These are phyloP conservation scores for Morus bassanus DNA, from an alignment of 2,797 vertebrate species.

Conservation along the genomic window DNA sequence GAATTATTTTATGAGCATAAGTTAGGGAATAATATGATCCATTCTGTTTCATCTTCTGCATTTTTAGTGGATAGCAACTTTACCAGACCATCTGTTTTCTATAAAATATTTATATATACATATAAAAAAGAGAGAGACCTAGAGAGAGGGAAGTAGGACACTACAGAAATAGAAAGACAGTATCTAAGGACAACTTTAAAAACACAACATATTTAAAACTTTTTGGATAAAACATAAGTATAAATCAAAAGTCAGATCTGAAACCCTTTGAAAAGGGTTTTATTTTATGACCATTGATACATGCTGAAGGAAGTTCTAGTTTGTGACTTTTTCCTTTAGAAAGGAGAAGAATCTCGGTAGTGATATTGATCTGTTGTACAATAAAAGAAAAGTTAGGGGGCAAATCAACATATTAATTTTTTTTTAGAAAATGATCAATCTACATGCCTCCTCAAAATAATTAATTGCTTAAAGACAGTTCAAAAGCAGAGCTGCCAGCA, in stretches of 20 bases:
- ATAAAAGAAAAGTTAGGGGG: not conserved
- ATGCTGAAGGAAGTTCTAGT: not conserved
- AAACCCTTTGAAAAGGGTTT: not conserved
- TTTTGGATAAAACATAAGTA: not conserved
- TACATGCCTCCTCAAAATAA: not conserved
- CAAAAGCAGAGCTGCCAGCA: not conserved
- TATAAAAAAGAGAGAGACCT: not conserved
- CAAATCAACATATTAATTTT: not conserved
- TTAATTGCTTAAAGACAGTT: not conserved
- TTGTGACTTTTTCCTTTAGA: not conserved
- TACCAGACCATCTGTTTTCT: slow-evolving; percentile 57
- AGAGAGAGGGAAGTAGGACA: not conserved
- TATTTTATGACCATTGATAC: not conserved
- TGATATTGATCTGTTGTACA: not conserved
- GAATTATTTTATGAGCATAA: slow-evolving; percentile 37
- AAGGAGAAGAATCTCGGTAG: not conserved
- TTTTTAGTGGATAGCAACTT: slow-evolving; percentile 34
- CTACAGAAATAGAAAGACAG: not conserved
- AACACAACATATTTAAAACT: not conserved
- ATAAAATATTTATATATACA: slow-evolving; percentile 59
- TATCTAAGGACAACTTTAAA: not conserved
- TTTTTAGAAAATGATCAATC: not conserved
- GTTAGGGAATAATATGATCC: slow-evolving; percentile 27
- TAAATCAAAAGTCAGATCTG: not conserved
- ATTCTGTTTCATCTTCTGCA: slow-evolving; percentile 52